A percentile compares a stretch with the other conserved stretches of the same genome.
phyloP scores from a whole-genome alignment of 2,113 vertebrate species.

The Nibea coibor region DNA sequence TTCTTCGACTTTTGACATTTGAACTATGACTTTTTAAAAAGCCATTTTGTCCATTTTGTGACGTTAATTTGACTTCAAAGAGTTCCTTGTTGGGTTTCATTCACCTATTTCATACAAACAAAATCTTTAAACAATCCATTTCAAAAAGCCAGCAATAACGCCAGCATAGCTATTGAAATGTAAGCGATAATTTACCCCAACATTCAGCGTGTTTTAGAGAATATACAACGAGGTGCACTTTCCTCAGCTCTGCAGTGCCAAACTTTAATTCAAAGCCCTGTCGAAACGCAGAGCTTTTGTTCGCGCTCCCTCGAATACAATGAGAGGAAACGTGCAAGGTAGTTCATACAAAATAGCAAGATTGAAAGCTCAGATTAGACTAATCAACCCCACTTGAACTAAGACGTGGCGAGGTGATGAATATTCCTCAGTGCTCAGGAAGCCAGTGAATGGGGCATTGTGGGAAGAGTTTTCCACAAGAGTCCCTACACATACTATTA shows the following conservation, averaged over 20 bases:
- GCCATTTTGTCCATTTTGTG: not conserved
- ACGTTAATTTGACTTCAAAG: not conserved
- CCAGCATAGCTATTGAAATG: not conserved
- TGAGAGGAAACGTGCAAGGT: constrained; percentile 72
- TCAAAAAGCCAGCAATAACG: not conserved
- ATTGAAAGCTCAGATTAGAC: constrained; percentile 66
- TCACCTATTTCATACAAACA: too few relatives aligned
- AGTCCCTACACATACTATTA: not conserved
- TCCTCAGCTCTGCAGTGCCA: not conserved
- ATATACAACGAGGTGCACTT: not conserved
- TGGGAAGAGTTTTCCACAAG: constrained; percentile 39
- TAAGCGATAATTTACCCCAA: not conserved
- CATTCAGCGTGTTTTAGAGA: not conserved
- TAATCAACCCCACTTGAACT: constrained; percentile 54
- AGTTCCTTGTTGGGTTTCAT: too few relatives aligned
- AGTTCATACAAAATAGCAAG: constrained; percentile 63
- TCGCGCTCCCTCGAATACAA: constrained; percentile 63
- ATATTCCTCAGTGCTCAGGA: constrained; percentile 62
- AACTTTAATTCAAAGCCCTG: constrained; percentile 50
- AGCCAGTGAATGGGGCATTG: constrained; percentile 52
- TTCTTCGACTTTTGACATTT: not conserved
- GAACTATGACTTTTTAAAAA: not conserved
- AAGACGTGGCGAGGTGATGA: constrained; percentile 50
- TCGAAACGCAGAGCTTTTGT: constrained; percentile 39
- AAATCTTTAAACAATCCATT: too few relatives aligned